Base-by-base conservation (phyloP, 2,888 invertebrate genomes). In the Idaea dimidiata region DNA sequence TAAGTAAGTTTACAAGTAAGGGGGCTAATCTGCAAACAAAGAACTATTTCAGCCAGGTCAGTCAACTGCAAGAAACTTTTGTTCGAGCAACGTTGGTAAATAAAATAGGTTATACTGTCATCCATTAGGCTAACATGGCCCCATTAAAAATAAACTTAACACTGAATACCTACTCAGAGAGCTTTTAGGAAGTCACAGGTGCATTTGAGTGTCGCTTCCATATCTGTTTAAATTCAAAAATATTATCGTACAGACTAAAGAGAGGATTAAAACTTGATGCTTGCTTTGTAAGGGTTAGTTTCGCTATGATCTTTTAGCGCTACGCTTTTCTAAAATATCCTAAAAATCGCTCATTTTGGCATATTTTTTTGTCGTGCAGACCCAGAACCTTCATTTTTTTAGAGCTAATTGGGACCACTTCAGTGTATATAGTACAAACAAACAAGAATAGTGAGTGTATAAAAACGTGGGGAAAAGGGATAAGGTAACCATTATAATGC, bases 81-180 rank as follows among this genome's bases (percentile, higher is more conserved):
- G 43, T 43, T 43, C 2, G 14, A 8, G 14, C 43, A 43, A 14
- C 2, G 14, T 14, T 10, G 14, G 14, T 43, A 43, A 43, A 79
- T 86, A 87, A 88, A 88, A 89, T 89, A 87, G 86, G 86, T 86
- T 88, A 81, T 82, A 83, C 81, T 86, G 83, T 83, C 86, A 85
- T 87, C 88, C 89, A 91, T 91, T 90, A 89, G 78, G 81, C 81
- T 82, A 86, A 86, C 88, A 84, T 77, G 71, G 76, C 60, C 76
- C 87, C 90, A 91, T 91, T 91, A 90, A 89, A 89, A 88, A 88
- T 88, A 87, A 88, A 88, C 80, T 87, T 83, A 82, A 79, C 80
- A 77, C 74, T 76, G 83, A 85, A 87, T 86, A 85, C n/a, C n/a
- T n/a, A n/a, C 84, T 82, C 83, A 76, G 77, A 71, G 83, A 86